Conservation (phyloP, 2,113 vertebrate species). For the Micromys minutus region DNA sequence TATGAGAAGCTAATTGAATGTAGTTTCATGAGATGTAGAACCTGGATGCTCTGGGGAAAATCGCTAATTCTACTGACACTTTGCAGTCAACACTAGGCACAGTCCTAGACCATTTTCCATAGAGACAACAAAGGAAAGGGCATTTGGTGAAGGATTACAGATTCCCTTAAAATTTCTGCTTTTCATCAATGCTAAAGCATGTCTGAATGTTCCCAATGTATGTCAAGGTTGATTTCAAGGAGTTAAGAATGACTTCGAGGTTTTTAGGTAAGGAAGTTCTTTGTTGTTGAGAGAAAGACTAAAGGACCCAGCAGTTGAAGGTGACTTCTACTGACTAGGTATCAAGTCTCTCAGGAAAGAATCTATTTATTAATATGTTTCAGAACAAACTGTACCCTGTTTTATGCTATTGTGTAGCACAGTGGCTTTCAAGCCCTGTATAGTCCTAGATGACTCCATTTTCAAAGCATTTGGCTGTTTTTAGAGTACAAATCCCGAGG, state of each 20-base stretch:
- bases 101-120: neutral
- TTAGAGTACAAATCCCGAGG: neutral
- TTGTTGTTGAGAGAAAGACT: neutral
- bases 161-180: neutral
- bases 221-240: neutral
- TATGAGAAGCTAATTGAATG: conserved; percentile 60
- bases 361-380: neutral
- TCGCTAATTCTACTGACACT: neutral
- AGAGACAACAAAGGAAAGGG: neutral
- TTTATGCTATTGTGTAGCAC: neutral
- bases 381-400: neutral
- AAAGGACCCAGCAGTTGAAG: too few species aligned
- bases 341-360: neutral
- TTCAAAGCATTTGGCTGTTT: neutral
- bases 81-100: neutral
- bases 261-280: neutral
- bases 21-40: neutral
- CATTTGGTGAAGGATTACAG: neutral
- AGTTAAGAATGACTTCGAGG: neutral
- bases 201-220: neutral
- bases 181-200: neutral
- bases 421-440: neutral
- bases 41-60: neutral
- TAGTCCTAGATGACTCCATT: neutral
- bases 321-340: neutral